These are phyloP conservation scores for Lymantria monacha DNA, from an alignment of 2,888 invertebrate genomes.

Conservation along the genomic window DNA sequence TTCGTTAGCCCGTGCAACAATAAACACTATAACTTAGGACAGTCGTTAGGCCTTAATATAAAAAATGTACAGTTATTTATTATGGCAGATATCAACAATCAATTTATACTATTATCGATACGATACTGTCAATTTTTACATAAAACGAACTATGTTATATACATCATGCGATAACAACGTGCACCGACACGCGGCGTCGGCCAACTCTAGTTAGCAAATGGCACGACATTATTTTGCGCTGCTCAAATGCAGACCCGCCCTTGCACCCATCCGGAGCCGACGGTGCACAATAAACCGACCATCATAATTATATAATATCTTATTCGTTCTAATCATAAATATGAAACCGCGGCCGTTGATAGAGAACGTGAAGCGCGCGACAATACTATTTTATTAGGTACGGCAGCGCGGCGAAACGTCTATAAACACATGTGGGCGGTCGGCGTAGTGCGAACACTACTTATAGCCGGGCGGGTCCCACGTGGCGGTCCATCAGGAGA, in stretches of 20 bases:
- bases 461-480: slow-evolving; percentile 79
- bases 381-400: slow-evolving; percentile 19
- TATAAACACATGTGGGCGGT: not conserved
- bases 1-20: slow-evolving; percentile 59
- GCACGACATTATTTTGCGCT: slow-evolving; percentile 48
- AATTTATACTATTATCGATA: slow-evolving; percentile 69
- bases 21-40: slow-evolving; percentile 71
- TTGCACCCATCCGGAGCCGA: slow-evolving; percentile 24
- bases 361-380: slow-evolving; percentile 38
- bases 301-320: slow-evolving; percentile 32
- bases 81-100: slow-evolving; percentile 81
- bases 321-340: slow-evolving; percentile 58
- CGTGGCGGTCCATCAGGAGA: slow-evolving; percentile 84
- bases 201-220: slow-evolving; percentile 45
- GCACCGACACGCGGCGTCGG: slow-evolving; percentile 42
- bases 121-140: slow-evolving; percentile 71
- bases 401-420: not conserved
- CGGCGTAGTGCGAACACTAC: slow-evolving; percentile 41
- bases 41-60: slow-evolving; percentile 80
- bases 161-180: slow-evolving; percentile 59
- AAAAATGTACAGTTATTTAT: slow-evolving; percentile 75
- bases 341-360: slow-evolving; percentile 40
- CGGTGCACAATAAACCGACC: slow-evolving; percentile 41
- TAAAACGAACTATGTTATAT: slow-evolving; percentile 59
- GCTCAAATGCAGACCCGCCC: slow-evolving; percentile 6